Percentiles rank a stretch among this genome's conserved stretches.
Conservation (phyloP, 2,797 vertebrate genomes). For the Catostomus latipinnis region DNA sequence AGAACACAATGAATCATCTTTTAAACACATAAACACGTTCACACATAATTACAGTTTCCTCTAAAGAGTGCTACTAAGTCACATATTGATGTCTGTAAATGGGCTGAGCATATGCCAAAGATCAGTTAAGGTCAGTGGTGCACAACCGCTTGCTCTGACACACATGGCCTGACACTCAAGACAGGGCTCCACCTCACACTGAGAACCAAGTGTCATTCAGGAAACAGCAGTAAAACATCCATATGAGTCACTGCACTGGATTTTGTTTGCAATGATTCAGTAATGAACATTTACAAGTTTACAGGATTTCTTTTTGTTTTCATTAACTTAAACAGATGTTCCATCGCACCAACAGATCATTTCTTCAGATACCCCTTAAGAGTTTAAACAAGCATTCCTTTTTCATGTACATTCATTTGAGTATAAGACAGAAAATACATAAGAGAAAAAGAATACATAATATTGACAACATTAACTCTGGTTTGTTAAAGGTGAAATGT, state of each 20-base stretch:
- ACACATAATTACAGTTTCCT: not conserved
- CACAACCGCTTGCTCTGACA: not conserved
- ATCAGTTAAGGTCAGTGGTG: not conserved
- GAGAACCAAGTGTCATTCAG: constrained; percentile 15
- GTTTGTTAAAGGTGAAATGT: not conserved
- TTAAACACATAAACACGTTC: too few relatives aligned
- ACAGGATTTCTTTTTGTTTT: not conserved
- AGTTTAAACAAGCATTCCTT: not conserved
- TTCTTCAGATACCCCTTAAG: not conserved
- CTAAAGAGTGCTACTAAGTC: not conserved
- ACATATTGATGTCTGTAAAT: not conserved
- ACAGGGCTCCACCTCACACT: constrained; percentile 15
- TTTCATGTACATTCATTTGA: not conserved
- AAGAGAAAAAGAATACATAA: not conserved
- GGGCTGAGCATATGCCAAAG: not conserved
- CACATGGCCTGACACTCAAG: constrained; percentile 6
- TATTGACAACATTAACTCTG: not conserved
- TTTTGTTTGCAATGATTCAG: constrained; percentile 10
- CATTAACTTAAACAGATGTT: not conserved
- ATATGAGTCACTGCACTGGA: constrained; percentile 9
- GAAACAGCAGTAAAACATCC: constrained; percentile 26
- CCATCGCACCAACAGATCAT: not conserved
- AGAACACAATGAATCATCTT: not conserved
- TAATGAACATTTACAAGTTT: not conserved
- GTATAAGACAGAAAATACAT: not conserved